A percentile compares a stretch with the other conserved stretches of the same genome.
Conservation (phyloP, 2,113 vertebrate genomes). For the Calidris pugnax region DNA sequence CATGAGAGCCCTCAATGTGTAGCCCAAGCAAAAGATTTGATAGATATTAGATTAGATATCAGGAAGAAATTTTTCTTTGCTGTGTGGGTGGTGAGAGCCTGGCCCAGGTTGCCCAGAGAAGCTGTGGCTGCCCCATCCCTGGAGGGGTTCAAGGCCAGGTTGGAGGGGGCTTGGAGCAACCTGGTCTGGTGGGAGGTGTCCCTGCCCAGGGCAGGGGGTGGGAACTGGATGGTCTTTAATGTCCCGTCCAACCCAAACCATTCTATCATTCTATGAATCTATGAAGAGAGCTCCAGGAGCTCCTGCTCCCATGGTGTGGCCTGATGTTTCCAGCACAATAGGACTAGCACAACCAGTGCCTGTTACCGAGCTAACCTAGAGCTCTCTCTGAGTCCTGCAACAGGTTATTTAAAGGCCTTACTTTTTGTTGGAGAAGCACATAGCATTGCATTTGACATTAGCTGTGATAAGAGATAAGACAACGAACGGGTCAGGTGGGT, state of each 20-base stretch:
- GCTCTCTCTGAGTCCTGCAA: neutral
- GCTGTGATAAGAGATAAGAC: neutral
- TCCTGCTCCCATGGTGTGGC: neutral
- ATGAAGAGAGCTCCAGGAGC: neutral
- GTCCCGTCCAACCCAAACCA: no score
- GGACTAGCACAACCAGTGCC: neutral
- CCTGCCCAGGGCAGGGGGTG: no score
- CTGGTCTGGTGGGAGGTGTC: no score
- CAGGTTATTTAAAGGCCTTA: neutral
- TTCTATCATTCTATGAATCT: no score
- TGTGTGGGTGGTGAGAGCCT: no score
- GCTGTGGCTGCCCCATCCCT: no score
- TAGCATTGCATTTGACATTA: neutral
- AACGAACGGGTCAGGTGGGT: neutral
- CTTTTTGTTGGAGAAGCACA: neutral
- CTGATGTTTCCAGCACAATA: neutral
- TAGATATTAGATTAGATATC: no score
- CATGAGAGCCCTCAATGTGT: neutral
- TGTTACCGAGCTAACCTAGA: neutral
- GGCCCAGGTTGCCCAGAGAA: no score
- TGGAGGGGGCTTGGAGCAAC: no score
- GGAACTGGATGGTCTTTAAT: no score
- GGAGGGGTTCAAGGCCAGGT: no score
- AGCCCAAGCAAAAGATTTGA: neutral
- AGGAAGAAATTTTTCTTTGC: no score